phyloP scores from a whole-genome alignment of 2,113 vertebrate genomes.

The Enhydra lutris region DNA sequence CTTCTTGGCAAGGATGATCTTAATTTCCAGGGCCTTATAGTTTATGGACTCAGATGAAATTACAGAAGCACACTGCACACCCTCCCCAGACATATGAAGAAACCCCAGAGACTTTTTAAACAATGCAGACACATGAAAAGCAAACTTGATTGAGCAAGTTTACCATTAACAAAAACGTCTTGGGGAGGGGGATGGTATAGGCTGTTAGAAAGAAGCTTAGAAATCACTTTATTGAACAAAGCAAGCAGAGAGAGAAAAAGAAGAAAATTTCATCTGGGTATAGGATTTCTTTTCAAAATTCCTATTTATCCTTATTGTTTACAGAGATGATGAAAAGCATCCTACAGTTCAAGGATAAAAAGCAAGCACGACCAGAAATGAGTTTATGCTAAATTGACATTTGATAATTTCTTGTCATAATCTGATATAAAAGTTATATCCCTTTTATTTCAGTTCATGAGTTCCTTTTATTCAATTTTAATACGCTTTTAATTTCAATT shows the following conservation, averaged over 20 bases:
- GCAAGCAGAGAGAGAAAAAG: neutral
- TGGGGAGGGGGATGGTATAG: neutral
- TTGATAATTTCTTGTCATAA: constrained; percentile 26
- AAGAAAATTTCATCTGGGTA: neutral
- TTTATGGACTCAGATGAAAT: constrained; percentile 49
- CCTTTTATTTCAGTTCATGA: constrained; percentile 16
- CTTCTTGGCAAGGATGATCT: constrained; percentile 20
- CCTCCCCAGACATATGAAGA: neutral
- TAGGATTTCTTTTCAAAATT: neutral
- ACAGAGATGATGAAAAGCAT: neutral
- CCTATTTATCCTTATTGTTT: neutral
- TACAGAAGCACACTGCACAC: neutral
- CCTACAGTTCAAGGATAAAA: neutral
- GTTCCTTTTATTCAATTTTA: neutral
- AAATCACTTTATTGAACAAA: constrained; percentile 1
- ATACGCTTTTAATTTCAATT: constrained; percentile 26
- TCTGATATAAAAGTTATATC: neutral
- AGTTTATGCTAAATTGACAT: neutral
- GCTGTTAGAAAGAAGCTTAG: constrained; percentile 9
- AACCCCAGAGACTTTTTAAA: constrained; percentile 37
- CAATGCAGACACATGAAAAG: constrained; percentile 45
- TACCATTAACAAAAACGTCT: neutral
- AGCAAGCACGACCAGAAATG: neutral
- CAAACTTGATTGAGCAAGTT: constrained; percentile 49
- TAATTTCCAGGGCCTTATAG: constrained; percentile 39